A percentile compares a stretch with the other conserved stretches of the same genome.
These are phyloP conservation scores for Felis chaus DNA, from an alignment of 2,113 vertebrate genomes.

Conservation along the genomic window DNA sequence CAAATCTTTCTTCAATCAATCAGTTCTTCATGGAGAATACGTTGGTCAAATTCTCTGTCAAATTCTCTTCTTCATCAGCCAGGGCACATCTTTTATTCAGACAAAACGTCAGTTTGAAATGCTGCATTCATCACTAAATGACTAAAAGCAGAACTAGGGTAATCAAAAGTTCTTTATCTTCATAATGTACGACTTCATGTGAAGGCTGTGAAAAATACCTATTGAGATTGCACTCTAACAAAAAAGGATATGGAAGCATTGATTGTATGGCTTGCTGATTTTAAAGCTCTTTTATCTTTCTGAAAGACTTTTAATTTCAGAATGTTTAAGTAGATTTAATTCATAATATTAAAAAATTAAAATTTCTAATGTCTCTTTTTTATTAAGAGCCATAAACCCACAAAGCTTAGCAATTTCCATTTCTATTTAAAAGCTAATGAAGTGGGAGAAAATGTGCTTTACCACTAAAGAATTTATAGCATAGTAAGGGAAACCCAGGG, in stretches of 20 bases:
- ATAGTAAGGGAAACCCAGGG: slow-evolving; percentile 49
- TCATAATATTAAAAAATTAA: slow-evolving; percentile 75
- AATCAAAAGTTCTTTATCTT: slow-evolving; percentile 65
- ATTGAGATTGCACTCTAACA: slow-evolving; percentile 68
- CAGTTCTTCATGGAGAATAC: neutral
- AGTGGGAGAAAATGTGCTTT: slow-evolving; percentile 50
- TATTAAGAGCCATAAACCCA: slow-evolving; percentile 71
- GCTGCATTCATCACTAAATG: slow-evolving; percentile 50
- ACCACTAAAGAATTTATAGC: slow-evolving; percentile 48
- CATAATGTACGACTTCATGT: slow-evolving; percentile 20
- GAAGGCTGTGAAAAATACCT: slow-evolving; percentile 54
- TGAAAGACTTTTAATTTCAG: slow-evolving; percentile 78
- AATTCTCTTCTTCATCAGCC: neutral
- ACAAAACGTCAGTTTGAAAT: slow-evolving; percentile 23
- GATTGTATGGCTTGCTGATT: slow-evolving; percentile 65
- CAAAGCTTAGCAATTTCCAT: slow-evolving; percentile 72
- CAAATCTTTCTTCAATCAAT: neutral
- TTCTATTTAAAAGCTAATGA: slow-evolving; percentile 73
- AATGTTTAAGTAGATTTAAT: slow-evolving; percentile 78
- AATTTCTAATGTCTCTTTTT: slow-evolving; percentile 69
- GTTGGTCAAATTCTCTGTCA: neutral
- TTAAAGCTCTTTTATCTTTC: slow-evolving; percentile 78
- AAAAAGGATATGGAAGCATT: slow-evolving; percentile 67
- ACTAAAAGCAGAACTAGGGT: slow-evolving; percentile 42
- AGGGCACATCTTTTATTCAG: neutral